Conservation (phyloP, 1,140 invertebrate species). For the Bursaphelenchus mucronatus region DNA sequence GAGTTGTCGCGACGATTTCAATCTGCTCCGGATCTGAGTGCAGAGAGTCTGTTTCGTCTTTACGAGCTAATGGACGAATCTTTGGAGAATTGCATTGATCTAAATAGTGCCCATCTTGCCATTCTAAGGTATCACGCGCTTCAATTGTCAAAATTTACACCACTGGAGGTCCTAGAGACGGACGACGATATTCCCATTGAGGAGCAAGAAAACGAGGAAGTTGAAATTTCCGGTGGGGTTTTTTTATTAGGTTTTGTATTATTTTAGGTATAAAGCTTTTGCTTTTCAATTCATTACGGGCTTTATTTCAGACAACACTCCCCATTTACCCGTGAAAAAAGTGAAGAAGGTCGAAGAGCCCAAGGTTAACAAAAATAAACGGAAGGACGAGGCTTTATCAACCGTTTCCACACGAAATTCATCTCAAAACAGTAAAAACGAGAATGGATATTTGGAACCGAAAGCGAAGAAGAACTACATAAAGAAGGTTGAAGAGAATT, state of each 20-base stretch:
- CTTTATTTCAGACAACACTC: not conserved
- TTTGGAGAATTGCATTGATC: not conserved
- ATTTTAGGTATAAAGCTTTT: not conserved
- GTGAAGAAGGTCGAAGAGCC: not conserved
- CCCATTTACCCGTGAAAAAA: not conserved
- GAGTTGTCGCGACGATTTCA: no score
- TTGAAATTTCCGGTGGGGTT: not conserved
- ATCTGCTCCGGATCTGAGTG: no score
- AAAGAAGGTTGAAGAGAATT: conserved; percentile 6
- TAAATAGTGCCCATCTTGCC: conserved; percentile 11
- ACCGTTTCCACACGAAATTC: no score
- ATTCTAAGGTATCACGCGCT: conserved; percentile 9
- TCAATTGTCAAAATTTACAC: conserved; percentile 9
- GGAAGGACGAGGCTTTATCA: not conserved
- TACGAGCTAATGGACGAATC: conserved; percentile 20
- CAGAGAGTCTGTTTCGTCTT: not conserved
- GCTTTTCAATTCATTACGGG: not conserved
- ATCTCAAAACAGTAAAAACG: no score
- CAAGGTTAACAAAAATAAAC: conserved; percentile 5
- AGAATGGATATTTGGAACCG: no score
- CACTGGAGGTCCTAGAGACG: conserved; percentile 4
- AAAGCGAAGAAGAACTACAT: not conserved
- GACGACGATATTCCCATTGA: conserved; percentile 6
- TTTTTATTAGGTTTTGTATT: conserved; percentile 17
- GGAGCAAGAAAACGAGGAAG: not conserved